Evolutionary conservation across 2,113 vertebrate species (phyloP), one percentile per base, ranked within the genome.

Genomic region (rat (Rattus norvegicus)): DNA sequence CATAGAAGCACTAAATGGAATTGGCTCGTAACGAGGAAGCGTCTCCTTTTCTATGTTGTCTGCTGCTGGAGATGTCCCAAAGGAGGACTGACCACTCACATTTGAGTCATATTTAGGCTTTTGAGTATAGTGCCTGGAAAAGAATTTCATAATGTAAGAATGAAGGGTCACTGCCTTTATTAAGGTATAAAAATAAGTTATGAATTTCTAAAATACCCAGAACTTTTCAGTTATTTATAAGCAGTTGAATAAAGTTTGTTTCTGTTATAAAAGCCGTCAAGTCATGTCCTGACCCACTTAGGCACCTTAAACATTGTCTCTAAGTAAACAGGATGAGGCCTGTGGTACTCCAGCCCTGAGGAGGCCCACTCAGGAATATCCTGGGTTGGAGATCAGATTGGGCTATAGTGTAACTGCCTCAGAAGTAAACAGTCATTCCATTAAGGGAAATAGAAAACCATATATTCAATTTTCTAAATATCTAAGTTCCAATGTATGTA

Each of bases 1-100:
- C 97, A 99, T 95, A 95, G 99, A 98, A 95, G 99, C 97, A 95
- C 99, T 99, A 97, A 99, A 99, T 2, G 99, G 99, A 96, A 98
- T 54, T 0, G 98, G 97, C 39, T 98, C 98, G 19, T 98, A 98
- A 59, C 39, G 98, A 49, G 98, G 98, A 87, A 97, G 94, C 80
- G 94, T 95, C 26, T 98, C 98, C 91, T 96, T 98, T 96, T 98
- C 98, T 26, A 98, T 98, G 92, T 98, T 98, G 49, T 98, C 98
- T 95, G 96, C 61, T 43, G 94, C 93, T 77, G 98, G 93, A 93
- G 98, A 91, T 22, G 97, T 94, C 88, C 92, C 98, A 90, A 96
- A 77, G 92, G 98, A 97, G 8, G 98, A 92, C 70, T 98, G 95
- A 84, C 95, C 94, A 94, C 98, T 96, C 61, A 49, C 0, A 6